Percentiles rank a stretch among this genome's conserved stretches.
Conservation (phyloP, 1,140 invertebrate genomes). For the Nephotettix cincticeps region DNA sequence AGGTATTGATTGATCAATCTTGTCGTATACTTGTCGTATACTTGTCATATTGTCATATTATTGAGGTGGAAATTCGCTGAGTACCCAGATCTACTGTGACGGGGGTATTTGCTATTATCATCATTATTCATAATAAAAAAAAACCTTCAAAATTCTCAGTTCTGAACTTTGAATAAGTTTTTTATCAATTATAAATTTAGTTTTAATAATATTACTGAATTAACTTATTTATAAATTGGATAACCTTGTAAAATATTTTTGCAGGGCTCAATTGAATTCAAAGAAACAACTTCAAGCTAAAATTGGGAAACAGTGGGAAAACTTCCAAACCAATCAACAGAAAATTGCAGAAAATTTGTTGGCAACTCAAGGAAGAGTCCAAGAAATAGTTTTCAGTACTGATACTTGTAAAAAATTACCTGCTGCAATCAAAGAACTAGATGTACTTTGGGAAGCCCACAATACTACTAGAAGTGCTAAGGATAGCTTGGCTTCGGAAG, state of each 20-base stretch:
- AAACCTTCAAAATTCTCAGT: neutral
- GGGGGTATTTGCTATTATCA: too few species aligned
- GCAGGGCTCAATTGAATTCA: conserved; percentile 33
- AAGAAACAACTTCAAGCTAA: conserved; percentile 31
- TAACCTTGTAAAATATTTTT: neutral
- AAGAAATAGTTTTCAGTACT: conserved; percentile 39
- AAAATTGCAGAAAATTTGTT: conserved; percentile 39
- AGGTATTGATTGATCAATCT: too few species aligned
- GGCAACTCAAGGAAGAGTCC: conserved; percentile 35
- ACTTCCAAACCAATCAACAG: conserved; percentile 43
- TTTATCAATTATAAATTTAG: neutral
- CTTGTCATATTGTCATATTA: too few species aligned
- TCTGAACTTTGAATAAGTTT: neutral
- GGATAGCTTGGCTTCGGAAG: conserved; percentile 65
- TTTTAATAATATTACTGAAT: too few species aligned
- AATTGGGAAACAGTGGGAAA: conserved; percentile 39
- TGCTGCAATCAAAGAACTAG: conserved; percentile 33
- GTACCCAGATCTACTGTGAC: too few species aligned
- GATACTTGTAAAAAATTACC: conserved; percentile 47
- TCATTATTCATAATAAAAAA: neutral
- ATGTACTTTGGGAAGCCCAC: conserved; percentile 52
- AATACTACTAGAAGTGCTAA: conserved; percentile 53
- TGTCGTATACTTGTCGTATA: neutral
- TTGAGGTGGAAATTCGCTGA: too few species aligned
- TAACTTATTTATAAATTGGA: neutral